Evolutionary conservation across 2,797 vertebrate genomes (phyloP).

Genomic region (Dendrocincla tyrannina): DNA sequence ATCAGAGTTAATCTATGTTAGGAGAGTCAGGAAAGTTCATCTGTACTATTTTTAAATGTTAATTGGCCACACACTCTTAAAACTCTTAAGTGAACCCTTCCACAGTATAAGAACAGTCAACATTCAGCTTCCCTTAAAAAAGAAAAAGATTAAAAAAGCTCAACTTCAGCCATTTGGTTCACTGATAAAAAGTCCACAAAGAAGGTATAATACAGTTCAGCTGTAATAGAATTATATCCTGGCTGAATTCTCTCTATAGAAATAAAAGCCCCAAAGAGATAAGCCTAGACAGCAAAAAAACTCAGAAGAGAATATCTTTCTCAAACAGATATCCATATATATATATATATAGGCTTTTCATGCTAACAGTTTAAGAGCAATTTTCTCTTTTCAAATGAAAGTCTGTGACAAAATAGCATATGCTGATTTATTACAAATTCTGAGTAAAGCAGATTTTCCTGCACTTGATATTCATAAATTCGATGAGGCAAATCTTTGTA

Average conservation of each 20-base stretch:
- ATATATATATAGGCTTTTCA: not conserved
- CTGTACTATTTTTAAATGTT: not conserved
- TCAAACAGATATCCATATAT: not conserved
- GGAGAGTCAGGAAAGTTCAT: not conserved
- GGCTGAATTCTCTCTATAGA: not conserved
- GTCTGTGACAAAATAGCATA: constrained; percentile 56
- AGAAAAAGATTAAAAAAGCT: not conserved
- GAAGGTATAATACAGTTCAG: not conserved
- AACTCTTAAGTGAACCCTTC: not conserved
- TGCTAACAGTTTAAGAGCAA: constrained; percentile 40
- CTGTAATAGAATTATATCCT: not conserved
- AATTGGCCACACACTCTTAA: not conserved
- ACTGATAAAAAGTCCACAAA: not conserved
- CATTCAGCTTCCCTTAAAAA: not conserved
- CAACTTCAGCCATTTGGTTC: not conserved
- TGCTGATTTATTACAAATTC: constrained; percentile 62
- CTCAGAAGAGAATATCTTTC: not conserved
- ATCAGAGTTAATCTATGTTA: not conserved
- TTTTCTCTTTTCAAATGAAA: constrained; percentile 33
- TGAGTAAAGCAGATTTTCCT: constrained; percentile 48
- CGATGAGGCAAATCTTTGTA: constrained; percentile 28
- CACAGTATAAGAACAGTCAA: not conserved
- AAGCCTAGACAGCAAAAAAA: not conserved
- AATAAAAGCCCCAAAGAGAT: not conserved
- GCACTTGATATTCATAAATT: constrained; percentile 36